Evolutionary conservation across 2,113 vertebrate genomes (phyloP).

Genomic region (Ictalurus punctatus): DNA sequence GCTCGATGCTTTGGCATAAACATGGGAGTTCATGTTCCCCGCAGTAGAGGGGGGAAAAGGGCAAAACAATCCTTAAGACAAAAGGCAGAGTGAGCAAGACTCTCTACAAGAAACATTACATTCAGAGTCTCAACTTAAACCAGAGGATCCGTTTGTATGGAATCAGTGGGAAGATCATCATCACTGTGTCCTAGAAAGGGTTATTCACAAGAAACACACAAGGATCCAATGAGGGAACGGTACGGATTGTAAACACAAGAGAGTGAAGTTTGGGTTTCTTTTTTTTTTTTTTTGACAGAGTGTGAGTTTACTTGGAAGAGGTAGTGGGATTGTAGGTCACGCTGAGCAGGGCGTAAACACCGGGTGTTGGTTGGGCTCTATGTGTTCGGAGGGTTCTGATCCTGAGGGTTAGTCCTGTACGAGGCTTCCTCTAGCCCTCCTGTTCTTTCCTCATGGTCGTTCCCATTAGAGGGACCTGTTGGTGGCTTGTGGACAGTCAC

Average conservation of each 20-base stretch:
- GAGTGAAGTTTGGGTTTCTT: constrained; percentile 43
- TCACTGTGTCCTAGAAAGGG: not conserved
- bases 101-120: constrained; percentile 43
- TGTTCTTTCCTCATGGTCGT: constrained; percentile 55
- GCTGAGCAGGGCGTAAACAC: constrained; percentile 41
- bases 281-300: constrained; percentile 68
- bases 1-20: constrained; percentile 50
- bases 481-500: constrained; percentile 63
- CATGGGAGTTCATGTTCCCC: constrained; percentile 19
- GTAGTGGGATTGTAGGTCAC: constrained; percentile 68
- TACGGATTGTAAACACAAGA: constrained; percentile 72
- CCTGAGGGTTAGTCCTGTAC: constrained; percentile 73
- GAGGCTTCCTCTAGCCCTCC: constrained; percentile 57
- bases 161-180: constrained; percentile 24
- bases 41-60: not conserved
- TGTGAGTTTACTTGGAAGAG: constrained; percentile 70
- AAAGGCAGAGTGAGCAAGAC: constrained; percentile 6
- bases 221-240: constrained; percentile 19
- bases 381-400: constrained; percentile 59
- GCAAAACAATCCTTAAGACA: not conserved
- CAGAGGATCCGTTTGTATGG: not conserved
- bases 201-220: not conserved
- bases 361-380: constrained; percentile 40
- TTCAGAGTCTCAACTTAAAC: constrained; percentile 38
- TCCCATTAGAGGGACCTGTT: constrained; percentile 38